Percentiles rank a stretch among this genome's conserved stretches.
Conservation (phyloP, 2,888 invertebrate genomes). For the Smittia aterrima region DNA sequence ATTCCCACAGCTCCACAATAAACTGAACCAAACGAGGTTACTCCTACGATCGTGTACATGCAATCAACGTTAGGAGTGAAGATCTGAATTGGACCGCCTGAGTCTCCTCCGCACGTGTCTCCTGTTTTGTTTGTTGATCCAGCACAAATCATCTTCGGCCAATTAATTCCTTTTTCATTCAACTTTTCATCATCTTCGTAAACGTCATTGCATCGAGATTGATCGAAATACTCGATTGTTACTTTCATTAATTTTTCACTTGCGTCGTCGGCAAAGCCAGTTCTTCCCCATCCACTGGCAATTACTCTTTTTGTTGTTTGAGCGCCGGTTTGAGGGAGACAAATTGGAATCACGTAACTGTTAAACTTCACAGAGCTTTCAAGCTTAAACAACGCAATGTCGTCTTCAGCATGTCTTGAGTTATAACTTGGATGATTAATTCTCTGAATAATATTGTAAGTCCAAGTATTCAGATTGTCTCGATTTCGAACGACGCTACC, state of each 20-base stretch:
- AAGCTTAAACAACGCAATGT: constrained; percentile 27
- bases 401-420: constrained; percentile 25
- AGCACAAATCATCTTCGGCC: constrained; percentile 9
- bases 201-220: neutral
- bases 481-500: neutral
- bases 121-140: constrained; percentile 25
- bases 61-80: neutral
- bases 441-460: constrained; percentile 20
- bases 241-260: constrained; percentile 28
- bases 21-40: constrained; percentile 29
- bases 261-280: constrained; percentile 5
- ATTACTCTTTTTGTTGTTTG: constrained; percentile 5
- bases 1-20: constrained; percentile 24
- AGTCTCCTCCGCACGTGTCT: neutral
- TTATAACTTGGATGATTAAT: constrained; percentile 19
- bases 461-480: neutral
- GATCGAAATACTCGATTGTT: constrained; percentile 14
- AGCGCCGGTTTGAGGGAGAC: constrained; percentile 5
- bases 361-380: neutral
- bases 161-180: neutral
- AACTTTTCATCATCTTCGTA: neutral
- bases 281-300: constrained; percentile 22
- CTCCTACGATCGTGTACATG: constrained; percentile 28
- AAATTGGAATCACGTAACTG: constrained; percentile 26
- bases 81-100: constrained; percentile 31